Evolutionary conservation across 1,140 invertebrate genomes (phyloP), one percentile per base, ranked within the genome.

Genomic region (Eciton burchellii): DNA sequence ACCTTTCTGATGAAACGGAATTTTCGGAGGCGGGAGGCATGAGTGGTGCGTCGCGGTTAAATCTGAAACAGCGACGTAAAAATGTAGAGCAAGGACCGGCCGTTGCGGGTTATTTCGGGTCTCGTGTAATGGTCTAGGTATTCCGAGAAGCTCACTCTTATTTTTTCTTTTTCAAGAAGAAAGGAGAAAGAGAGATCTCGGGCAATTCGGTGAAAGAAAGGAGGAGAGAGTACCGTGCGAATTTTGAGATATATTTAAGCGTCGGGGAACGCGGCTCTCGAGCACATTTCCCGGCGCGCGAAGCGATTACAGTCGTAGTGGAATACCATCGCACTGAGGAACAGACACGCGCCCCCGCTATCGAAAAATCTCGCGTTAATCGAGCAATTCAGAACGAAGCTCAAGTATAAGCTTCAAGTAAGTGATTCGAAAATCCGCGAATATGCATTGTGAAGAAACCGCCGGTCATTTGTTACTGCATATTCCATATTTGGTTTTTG

Each of bases 151-250:
- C 60, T 52, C n/a, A 43, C 16, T 1, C n/a, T 0, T 71, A 73
- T 65, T 89, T 82, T 54, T 88, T 89, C 87, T 82, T 88, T 88
- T 89, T 89, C 82, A 49, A 74, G 72, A 21, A 60, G 88, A 82
- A 82, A 82, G 70, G 72, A 72, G 70, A 66, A 72, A 72, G 26
- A 41, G 54, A 62, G 47, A 35, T 2, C 35, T 35, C 35, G 35
- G 6, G 2, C 35, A 2, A 35, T 35, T 35, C 35, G 35, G 35
- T 35, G 35, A 35, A 35, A 35, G 47, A 49, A 16, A 49, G 47
- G 16, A 49, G 16, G 24, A 60, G 73, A 52, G 9, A 66, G 29
- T 54, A 11, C 41, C 45, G 52, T 41, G 66, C 66, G 43, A 41
- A 60, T 86, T 89, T 81, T 57, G 14, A 56, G 45, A 72, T 89